Evolutionary conservation across 2,113 vertebrate species (phyloP).

Genomic region (Neofelis nebulosa): DNA sequence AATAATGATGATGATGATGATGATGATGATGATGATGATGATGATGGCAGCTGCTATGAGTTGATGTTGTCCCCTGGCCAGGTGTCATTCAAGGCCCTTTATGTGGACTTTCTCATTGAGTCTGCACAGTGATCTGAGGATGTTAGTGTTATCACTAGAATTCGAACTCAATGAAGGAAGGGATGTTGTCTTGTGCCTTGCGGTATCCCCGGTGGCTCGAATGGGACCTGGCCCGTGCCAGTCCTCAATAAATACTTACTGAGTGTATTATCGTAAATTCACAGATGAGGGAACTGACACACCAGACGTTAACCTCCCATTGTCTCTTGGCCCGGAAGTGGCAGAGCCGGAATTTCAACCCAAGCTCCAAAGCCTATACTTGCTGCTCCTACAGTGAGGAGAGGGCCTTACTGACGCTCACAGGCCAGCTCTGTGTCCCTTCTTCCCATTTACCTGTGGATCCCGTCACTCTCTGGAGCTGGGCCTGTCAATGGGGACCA

Average conservation of each 20-base stretch:
- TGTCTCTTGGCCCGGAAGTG: not conserved
- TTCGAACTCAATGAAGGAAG: not conserved
- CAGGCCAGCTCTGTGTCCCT: not conserved
- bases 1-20: too few relatives aligned
- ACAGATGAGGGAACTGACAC: not conserved
- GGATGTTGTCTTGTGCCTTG: not conserved
- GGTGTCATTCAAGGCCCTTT: not conserved
- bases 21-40: too few relatives aligned
- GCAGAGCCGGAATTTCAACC: not conserved
- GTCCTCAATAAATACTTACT: not conserved
- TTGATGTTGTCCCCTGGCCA: not conserved
- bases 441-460: not conserved
- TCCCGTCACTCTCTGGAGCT: not conserved
- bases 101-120: not conserved
- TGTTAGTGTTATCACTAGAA: not conserved
- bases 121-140: not conserved
- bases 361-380: not conserved
- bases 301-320: accelerated
- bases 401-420: not conserved
- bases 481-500: not conserved
- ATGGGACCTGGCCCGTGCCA: not conserved
- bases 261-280: not conserved
- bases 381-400: not conserved
- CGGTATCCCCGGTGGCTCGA: not conserved
- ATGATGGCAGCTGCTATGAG: not conserved